phyloP scores from a whole-genome alignment of 2,113 vertebrate species.

The Lathamus discolor region DNA sequence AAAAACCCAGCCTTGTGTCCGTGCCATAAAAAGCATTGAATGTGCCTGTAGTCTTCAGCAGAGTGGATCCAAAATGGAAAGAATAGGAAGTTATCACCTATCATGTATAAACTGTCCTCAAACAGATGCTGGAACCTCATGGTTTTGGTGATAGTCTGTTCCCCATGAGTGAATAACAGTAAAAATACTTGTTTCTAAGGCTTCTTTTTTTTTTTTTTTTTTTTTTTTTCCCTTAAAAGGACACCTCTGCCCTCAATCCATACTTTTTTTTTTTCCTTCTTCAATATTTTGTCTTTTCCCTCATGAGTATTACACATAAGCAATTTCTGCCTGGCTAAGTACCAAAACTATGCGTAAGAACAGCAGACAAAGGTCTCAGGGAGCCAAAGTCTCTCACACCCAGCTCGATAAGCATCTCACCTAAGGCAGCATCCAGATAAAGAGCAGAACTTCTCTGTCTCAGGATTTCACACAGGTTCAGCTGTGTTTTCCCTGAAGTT shows the following conservation, averaged over 20 bases:
- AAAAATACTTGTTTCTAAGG: neutral
- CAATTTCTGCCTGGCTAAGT: neutral
- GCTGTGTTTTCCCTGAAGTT: neutral
- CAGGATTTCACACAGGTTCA: neutral
- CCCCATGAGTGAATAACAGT: neutral
- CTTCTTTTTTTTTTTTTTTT: neutral
- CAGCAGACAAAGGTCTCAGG: neutral
- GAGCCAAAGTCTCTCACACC: accelerated
- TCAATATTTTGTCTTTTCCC: neutral
- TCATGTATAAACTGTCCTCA: neutral
- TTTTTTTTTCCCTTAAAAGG: neutral
- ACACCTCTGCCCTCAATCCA: neutral
- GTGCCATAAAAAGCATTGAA: neutral
- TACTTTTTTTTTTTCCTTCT: neutral
- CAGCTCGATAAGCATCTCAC: neutral
- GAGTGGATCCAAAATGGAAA: neutral
- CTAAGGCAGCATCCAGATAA: neutral
- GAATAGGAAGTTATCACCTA: neutral
- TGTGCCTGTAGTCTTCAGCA: neutral
- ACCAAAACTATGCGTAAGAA: neutral
- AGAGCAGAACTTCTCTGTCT: neutral
- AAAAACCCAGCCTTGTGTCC: neutral
- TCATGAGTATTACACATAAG: accelerated
- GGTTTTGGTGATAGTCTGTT: neutral
- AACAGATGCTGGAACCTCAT: neutral